A percentile compares a stretch with the other conserved stretches of the same genome.
These are phyloP conservation scores for Podarcis muralis DNA, from an alignment of 2,113 vertebrate genomes.

Conservation along the genomic window DNA sequence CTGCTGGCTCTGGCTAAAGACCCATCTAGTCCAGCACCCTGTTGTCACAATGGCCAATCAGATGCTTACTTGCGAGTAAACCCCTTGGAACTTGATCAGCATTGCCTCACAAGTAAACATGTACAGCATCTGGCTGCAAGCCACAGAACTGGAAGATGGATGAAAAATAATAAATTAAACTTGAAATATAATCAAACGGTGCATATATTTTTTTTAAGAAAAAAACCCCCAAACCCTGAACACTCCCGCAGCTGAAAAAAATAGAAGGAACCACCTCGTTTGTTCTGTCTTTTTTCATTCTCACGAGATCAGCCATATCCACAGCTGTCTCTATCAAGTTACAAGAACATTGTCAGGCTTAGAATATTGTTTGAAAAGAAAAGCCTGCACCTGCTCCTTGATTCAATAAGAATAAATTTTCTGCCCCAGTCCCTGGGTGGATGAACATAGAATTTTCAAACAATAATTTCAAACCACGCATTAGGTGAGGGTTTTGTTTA, in stretches of 20 bases:
- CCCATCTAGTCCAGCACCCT: too few relatives aligned
- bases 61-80: not conserved
- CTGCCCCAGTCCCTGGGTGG: not conserved
- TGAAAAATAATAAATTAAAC: not conserved
- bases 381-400: not conserved
- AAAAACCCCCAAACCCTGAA: not conserved
- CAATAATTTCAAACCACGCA: not conserved
- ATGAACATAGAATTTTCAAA: not conserved
- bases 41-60: too few relatives aligned
- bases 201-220: not conserved
- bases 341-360: not conserved
- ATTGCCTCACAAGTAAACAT: not conserved
- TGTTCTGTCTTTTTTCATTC: not conserved
- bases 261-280: not conserved
- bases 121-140: not conserved
- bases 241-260: not conserved
- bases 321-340: not conserved
- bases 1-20: too few relatives aligned
- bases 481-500: not conserved
- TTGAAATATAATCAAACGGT: not conserved
- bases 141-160: not conserved
- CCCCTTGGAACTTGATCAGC: not conserved
- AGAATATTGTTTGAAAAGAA: not conserved
- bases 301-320: not conserved
- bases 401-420: not conserved